phyloP scores from a whole-genome alignment of 2,797 vertebrate species.

The Podarcis lilfordi region DNA sequence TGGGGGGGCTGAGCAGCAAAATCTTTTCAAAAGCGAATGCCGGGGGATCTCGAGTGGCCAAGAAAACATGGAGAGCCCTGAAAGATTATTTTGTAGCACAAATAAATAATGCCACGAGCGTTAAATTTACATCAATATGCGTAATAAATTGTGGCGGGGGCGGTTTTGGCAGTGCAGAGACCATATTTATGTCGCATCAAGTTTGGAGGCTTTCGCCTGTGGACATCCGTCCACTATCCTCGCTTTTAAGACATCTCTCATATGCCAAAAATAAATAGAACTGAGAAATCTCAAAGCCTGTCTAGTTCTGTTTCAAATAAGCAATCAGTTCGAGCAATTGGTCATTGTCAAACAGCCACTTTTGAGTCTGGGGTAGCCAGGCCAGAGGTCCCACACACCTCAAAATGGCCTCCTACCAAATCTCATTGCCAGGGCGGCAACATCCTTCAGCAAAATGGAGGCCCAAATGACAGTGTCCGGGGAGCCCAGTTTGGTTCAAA shows the following conservation, averaged over 20 bases:
- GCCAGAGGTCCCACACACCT: too few relatives aligned
- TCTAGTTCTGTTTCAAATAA: background rate
- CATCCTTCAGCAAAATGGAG: too few relatives aligned
- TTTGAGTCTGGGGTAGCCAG: background rate
- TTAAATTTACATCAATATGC: too few relatives aligned
- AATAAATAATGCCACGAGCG: too few relatives aligned
- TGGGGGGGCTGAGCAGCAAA: background rate
- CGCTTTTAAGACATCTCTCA: background rate
- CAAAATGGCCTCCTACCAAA: background rate
- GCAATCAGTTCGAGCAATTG: background rate
- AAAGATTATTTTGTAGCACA: background rate
- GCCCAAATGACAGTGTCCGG: background rate
- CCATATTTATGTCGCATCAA: background rate
- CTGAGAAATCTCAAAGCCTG: constrained; percentile 1
- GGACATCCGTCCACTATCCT: background rate
- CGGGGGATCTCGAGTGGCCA: background rate
- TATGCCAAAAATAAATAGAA: background rate
- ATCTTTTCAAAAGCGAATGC: background rate
- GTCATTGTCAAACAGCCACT: background rate
- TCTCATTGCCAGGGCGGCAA: background rate
- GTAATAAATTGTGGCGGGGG: too few relatives aligned
- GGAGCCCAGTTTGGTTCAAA: background rate
- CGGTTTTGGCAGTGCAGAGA: too few relatives aligned
- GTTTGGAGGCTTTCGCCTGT: background rate
- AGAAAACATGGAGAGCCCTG: background rate